phyloP scores from a whole-genome alignment of 1,140 invertebrate genomes.

The Pectinophora gossypiella region DNA sequence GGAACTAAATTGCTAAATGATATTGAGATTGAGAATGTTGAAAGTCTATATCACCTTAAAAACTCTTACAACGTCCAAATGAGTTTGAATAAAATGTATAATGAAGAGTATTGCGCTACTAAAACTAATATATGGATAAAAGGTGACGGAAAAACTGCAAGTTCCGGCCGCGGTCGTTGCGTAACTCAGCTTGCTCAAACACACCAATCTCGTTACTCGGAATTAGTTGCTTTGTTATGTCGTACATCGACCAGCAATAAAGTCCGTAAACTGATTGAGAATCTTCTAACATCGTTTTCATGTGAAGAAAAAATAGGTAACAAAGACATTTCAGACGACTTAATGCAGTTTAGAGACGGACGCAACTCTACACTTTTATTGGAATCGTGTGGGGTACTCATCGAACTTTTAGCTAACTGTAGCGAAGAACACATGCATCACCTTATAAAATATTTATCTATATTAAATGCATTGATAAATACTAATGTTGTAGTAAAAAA shows the following conservation, averaged over 20 bases:
- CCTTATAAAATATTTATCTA: slow-evolving; percentile 40
- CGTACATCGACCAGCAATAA: slow-evolving; percentile 38
- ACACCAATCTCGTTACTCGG: slow-evolving; percentile 29
- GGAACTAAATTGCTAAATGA: slow-evolving; percentile 39
- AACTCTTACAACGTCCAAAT: slow-evolving; percentile 45
- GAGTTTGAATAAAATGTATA: slow-evolving; percentile 45
- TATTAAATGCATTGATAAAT: slow-evolving; percentile 50
- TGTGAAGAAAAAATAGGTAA: slow-evolving; percentile 14
- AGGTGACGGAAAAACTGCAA: slow-evolving; percentile 23
- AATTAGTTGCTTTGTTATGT: slow-evolving; percentile 33
- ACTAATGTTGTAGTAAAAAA: slow-evolving; percentile 50
- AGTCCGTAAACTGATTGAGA: slow-evolving; percentile 44
- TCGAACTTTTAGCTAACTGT: slow-evolving; percentile 45
- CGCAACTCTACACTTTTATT: slow-evolving; percentile 40
- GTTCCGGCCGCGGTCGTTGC: slow-evolving; percentile 35
- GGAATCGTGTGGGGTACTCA: slow-evolving; percentile 38
- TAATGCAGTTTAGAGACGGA: slow-evolving; percentile 46
- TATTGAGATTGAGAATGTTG: slow-evolving; percentile 40
- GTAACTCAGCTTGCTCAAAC: slow-evolving; percentile 34
- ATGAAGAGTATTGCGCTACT: slow-evolving; percentile 25
- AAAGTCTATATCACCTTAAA: slow-evolving; percentile 61
- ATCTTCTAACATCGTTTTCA: slow-evolving; percentile 25
- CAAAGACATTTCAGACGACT: slow-evolving; percentile 23
- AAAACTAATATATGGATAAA: slow-evolving; percentile 28
- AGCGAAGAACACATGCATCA: slow-evolving; percentile 52